These are phyloP conservation scores for Cochlearius cochlearius DNA, from an alignment of 2,113 vertebrate genomes.

Conservation along the genomic window DNA sequence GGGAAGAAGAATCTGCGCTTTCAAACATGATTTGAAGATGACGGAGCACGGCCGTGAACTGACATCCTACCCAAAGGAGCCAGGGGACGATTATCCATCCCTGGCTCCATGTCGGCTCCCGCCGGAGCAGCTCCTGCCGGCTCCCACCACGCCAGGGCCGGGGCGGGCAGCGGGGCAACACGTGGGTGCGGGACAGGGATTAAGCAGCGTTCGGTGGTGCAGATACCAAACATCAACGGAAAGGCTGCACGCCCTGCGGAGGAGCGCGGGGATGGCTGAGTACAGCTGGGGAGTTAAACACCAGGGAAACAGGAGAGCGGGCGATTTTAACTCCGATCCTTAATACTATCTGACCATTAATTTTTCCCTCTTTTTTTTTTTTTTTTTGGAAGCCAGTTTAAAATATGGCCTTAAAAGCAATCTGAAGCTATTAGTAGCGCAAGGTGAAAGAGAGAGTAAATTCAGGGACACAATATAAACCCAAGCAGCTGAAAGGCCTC, in stretches of 20 bases:
- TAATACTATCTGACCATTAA: neutral
- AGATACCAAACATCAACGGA: neutral
- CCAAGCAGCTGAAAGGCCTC: slow-evolving; percentile 76
- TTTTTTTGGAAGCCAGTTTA: neutral
- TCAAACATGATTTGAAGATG: neutral
- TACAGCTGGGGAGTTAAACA: slow-evolving; percentile 19
- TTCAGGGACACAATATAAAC: slow-evolving; percentile 55
- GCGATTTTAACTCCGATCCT: neutral
- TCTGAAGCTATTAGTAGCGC: slow-evolving; percentile 61
- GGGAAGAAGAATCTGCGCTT: neutral
- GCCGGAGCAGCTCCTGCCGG: accelerated
- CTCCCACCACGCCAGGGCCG: no score
- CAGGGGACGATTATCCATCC: accelerated
- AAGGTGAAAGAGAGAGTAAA: slow-evolving; percentile 67
- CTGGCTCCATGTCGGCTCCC: accelerated
- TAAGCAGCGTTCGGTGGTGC: accelerated
- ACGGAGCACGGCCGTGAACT: accelerated
- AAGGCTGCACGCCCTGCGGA: accelerated
- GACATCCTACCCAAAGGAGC: neutral
- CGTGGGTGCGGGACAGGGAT: accelerated
- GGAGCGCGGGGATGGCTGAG: neutral
- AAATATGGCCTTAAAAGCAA: slow-evolving; percentile 46
- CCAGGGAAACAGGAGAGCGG: neutral
- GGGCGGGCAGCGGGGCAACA: neutral
- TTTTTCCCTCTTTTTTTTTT: neutral